phyloP scores from a whole-genome alignment of 1,140 invertebrate species.

The Littorina saxatilis region DNA sequence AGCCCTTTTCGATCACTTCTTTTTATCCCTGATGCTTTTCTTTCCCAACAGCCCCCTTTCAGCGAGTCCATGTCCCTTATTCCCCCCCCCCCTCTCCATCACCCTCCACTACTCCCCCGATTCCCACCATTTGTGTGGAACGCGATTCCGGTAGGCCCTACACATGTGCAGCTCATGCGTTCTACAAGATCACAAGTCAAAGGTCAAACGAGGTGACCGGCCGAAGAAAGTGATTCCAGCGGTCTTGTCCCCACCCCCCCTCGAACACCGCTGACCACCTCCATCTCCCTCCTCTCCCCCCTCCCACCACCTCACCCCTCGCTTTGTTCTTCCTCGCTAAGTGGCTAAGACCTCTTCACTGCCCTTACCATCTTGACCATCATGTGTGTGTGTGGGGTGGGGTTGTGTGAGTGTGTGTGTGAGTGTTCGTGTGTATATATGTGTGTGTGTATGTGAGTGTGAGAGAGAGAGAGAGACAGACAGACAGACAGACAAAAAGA shows the following conservation, averaged over 20 bases:
- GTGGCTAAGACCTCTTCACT: not conserved
- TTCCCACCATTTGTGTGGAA: not conserved
- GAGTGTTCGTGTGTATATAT: too few relatives aligned
- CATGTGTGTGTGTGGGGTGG: not conserved
- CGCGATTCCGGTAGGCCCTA: not conserved
- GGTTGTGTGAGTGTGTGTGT: too few relatives aligned
- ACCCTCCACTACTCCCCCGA: too few relatives aligned
- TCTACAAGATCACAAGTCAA: conserved; percentile 11
- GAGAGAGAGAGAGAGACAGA: not conserved
- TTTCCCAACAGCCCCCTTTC: too few relatives aligned
- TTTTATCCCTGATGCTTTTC: too few relatives aligned
- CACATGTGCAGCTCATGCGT: not conserved
- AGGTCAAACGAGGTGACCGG: conserved; percentile 1
- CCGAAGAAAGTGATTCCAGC: not conserved
- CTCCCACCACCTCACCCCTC: not conserved
- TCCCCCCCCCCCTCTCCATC: not conserved
- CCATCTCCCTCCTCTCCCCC: not conserved
- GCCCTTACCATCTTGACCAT: not conserved
- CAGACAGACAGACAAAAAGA: not conserved
- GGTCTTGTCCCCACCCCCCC: not conserved
- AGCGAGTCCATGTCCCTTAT: too few relatives aligned
- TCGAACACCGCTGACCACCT: not conserved
- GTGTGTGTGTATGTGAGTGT: too few relatives aligned
- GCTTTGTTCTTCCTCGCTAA: not conserved
- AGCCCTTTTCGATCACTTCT: too few relatives aligned